A percentile compares a stretch with the other conserved stretches of the same genome.
Evolutionary conservation across 2,797 vertebrate species (phyloP).

Genomic region (Enteromius anoplus): DNA sequence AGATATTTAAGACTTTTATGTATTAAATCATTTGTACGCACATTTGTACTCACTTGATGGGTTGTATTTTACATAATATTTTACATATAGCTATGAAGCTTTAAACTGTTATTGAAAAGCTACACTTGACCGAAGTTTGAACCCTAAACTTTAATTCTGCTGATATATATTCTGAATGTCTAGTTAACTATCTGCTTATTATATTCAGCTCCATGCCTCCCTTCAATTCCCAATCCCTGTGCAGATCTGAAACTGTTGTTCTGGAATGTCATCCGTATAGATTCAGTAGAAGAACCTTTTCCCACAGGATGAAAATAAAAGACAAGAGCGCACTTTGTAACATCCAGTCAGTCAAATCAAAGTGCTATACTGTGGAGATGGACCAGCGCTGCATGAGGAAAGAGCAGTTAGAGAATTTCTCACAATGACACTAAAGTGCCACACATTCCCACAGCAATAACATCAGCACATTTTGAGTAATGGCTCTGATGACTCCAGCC

Average conservation of each 20-base stretch:
- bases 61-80: neutral
- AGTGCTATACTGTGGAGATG: constrained; percentile 2
- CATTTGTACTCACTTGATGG: neutral
- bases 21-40: neutral
- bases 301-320: constrained; percentile 28
- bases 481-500: constrained; percentile 6
- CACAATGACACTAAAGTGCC: constrained; percentile 34
- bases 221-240: constrained; percentile 5
- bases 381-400: constrained; percentile 4
- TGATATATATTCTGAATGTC: constrained; percentile 3
- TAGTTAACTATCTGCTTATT: neutral
- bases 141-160: constrained; percentile 2
- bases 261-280: neutral
- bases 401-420: constrained; percentile 26
- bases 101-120: neutral
- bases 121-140: constrained; percentile 8
- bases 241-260: constrained; percentile 27
- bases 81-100: neutral
- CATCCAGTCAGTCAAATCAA: constrained; percentile 22
- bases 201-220: constrained; percentile 30
- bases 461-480: constrained; percentile 29
- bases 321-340: constrained; percentile 10
- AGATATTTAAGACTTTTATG: neutral
- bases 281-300: constrained; percentile 4
- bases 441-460: constrained; percentile 39